Base-by-base conservation (phyloP, 2,797 vertebrate species). In the Neopelma chrysocephalum region DNA sequence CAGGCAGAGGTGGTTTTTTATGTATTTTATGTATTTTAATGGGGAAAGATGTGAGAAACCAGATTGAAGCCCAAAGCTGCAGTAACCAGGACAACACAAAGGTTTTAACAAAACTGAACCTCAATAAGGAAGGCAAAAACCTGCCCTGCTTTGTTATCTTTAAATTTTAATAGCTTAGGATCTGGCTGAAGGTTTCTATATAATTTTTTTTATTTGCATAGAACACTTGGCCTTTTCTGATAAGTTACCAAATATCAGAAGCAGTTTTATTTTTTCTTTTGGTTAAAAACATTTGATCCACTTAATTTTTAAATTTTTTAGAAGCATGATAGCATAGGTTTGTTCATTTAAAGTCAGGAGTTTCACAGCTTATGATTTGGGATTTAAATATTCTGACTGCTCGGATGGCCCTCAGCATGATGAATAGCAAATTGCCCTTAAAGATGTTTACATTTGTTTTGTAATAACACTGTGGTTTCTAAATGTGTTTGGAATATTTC, bases 71-170 rank as follows among this genome's bases (percentile, higher is more conserved):
- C 32, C 72, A 83, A 42, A 91, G 62, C 54, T 88, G 54, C 77
- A 79, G 94, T 90, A 94, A 94, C 82, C 77, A 95, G 91, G 87
- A 93, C 70, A 91, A 88, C 79, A 78, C 42, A 88, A 86, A 73
- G 73, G 43, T 88, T 91, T 95, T 82, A 93, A 87, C 43, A 90
- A 88, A 96, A 90, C 1, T 58, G 62, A 71, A 64, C 58, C n/a
- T 80, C 0, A 1, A 68, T 90, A 92, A 90, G 32, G 48, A 75
- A 84, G 16, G 48, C 31, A 43, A 84, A 94, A 79, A 32, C 2
- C 25, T 78, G 17, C 25, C 57, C n/a, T 85, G 34, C 7, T 69
- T 69, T 5, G 1, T 91, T 93, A 81, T 88, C 43, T 94, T 91
- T 57, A 85, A 18, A 85, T 92, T 78, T 83, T 58, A 86, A 75